Conservation (phyloP, 2,797 vertebrate species). For the Darevskia mixta region DNA sequence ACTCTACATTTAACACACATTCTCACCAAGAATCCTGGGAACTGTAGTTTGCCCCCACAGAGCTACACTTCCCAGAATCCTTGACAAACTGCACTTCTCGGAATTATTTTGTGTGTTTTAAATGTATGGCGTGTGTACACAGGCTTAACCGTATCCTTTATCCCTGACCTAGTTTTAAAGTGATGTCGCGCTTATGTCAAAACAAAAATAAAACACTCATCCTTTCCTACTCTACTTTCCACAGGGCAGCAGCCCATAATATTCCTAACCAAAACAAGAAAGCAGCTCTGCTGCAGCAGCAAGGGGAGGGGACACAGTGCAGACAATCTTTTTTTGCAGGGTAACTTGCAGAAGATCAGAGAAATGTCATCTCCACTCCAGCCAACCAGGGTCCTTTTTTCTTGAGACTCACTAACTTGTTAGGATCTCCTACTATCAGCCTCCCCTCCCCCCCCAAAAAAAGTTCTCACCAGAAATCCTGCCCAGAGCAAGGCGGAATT, state of each 20-base stretch:
- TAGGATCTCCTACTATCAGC: too few relatives aligned
- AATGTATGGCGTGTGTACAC: too few relatives aligned
- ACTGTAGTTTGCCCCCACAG: too few relatives aligned
- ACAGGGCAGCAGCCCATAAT: not conserved
- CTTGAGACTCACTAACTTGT: not conserved
- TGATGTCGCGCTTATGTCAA: not conserved
- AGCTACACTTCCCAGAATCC: too few relatives aligned
- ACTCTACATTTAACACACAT: too few relatives aligned
- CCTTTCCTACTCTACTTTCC: not conserved
- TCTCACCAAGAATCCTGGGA: too few relatives aligned
- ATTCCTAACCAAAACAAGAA: not conserved
- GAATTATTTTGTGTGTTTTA: too few relatives aligned
- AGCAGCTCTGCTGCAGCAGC: not conserved
- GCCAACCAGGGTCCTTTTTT: not conserved
- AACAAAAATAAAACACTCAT: not conserved
- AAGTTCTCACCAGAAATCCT: not conserved
- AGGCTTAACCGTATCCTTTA: not conserved
- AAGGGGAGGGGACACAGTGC: not conserved
- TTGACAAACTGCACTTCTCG: too few relatives aligned
- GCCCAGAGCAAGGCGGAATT: not conserved
- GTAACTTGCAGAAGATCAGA: not conserved
- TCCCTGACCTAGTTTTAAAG: not conserved
- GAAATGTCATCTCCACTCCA: not conserved
- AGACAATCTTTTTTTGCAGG: not conserved
- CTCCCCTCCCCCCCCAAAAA: not conserved